These are phyloP conservation scores for Eristalinus sepulchralis DNA, from an alignment of 2,888 invertebrate species.

Conservation along the genomic window DNA sequence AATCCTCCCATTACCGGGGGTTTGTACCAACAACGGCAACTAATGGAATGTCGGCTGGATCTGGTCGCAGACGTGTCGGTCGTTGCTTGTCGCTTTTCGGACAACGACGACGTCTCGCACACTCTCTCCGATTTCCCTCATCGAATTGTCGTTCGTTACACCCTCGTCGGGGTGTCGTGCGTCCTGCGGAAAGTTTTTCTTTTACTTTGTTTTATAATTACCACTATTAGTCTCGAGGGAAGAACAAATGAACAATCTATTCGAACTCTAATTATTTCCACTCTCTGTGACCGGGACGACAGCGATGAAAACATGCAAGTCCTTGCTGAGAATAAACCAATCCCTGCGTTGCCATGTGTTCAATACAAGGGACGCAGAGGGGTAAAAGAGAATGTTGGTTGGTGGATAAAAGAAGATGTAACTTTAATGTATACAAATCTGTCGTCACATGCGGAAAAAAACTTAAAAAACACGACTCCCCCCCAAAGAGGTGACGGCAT, in stretches of 20 bases:
- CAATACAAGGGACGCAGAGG: not conserved
- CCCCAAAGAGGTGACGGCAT: too few species aligned
- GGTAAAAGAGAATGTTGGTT: too few species aligned
- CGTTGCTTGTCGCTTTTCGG: not conserved
- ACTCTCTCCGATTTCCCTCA: conserved; percentile 39
- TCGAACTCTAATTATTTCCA: conserved; percentile 57
- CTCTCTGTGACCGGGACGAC: not conserved
- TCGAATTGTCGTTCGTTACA: conserved; percentile 33
- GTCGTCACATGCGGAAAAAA: too few species aligned
- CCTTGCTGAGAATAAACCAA: not conserved
- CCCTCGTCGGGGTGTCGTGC: conserved; percentile 15
- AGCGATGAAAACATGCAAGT: not conserved
- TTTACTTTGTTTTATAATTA: conserved; percentile 48
- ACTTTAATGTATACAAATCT: too few species aligned
- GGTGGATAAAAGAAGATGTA: too few species aligned
- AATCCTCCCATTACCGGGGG: conserved; percentile 50
- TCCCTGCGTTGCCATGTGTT: not conserved
- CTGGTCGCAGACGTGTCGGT: conserved; percentile 31
- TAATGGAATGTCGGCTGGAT: conserved; percentile 47
- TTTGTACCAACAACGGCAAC: conserved; percentile 35
- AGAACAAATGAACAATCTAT: conserved; percentile 54
- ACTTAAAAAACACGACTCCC: too few species aligned
- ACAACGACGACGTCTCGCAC: not conserved
- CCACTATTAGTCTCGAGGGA: conserved; percentile 42
- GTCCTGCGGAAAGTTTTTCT: conserved; percentile 14